These are phyloP conservation scores for Sylvia atricapilla DNA, from an alignment of 2,113 vertebrate genomes.

Conservation along the genomic window DNA sequence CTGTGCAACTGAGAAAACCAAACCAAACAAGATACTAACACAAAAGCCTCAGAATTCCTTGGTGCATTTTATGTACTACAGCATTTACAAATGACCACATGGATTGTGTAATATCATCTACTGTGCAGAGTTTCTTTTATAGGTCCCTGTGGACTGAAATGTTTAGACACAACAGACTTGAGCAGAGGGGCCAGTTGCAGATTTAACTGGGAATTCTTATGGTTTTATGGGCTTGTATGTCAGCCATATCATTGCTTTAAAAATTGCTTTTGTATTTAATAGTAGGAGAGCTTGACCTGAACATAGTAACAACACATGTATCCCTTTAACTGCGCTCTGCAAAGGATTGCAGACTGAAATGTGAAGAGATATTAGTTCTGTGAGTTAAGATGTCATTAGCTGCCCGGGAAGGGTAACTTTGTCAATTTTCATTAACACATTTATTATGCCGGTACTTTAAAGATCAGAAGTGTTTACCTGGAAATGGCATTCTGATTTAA, in stretches of 20 bases:
- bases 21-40: slow-evolving; percentile 27
- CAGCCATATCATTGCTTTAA: slow-evolving; percentile 39
- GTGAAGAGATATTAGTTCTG: background rate
- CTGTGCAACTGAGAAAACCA: slow-evolving; percentile 19
- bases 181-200: background rate
- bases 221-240: slow-evolving; percentile 27
- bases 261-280: slow-evolving; percentile 57
- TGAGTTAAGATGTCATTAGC: slow-evolving; percentile 7
- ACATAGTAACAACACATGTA: background rate
- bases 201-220: slow-evolving; percentile 23
- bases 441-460: slow-evolving; percentile 14
- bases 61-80: background rate
- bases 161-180: slow-evolving; percentile 27
- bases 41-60: slow-evolving; percentile 39
- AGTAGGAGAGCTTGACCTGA: slow-evolving; percentile 10
- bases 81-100: slow-evolving; percentile 57
- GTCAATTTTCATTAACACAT: background rate
- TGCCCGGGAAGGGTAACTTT: background rate
- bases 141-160: background rate
- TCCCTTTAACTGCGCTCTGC: background rate
- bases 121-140: slow-evolving; percentile 39
- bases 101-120: slow-evolving; percentile 24
- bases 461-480: background rate
- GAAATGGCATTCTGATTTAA: slow-evolving; percentile 17
- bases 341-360: background rate